Conservation (phyloP, 2,113 vertebrate genomes). For the Chionomys nivalis region DNA sequence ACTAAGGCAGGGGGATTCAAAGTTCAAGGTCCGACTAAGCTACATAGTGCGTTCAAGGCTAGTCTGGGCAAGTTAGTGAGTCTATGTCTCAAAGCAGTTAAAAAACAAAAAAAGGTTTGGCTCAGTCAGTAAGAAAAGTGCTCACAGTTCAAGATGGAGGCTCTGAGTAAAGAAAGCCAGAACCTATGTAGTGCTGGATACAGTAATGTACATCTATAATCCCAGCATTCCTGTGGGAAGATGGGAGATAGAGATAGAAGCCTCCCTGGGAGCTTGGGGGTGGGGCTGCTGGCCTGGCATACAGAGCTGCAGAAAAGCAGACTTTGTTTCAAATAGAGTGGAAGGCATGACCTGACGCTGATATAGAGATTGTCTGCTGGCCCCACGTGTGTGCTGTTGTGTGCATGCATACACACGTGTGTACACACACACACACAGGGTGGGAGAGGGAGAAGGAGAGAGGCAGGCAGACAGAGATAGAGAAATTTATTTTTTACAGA, state of each 20-base stretch:
- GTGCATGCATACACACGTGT: background rate
- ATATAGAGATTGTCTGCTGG: background rate
- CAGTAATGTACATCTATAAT: background rate
- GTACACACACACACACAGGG: background rate
- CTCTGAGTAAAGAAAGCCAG: background rate
- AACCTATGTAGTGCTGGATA: background rate
- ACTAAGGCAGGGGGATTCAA: background rate
- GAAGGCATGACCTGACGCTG: background rate
- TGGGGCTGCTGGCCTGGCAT: background rate
- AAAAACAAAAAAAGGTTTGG: background rate
- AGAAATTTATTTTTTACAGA: background rate
- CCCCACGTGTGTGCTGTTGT: background rate
- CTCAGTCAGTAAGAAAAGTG: background rate
- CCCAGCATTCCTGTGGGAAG: background rate
- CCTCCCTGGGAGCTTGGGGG: too few relatives aligned
- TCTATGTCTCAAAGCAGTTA: background rate
- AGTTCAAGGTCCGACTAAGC: background rate
- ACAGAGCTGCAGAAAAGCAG: background rate
- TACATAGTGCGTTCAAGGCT: background rate
- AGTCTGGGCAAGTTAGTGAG: background rate
- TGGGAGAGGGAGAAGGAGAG: background rate
- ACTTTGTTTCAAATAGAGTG: background rate
- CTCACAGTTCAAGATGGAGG: background rate
- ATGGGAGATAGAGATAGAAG: background rate
- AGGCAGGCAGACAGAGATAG: background rate